Percentiles rank a stretch among this genome's conserved stretches.
phyloP scores from a whole-genome alignment of 2,113 vertebrate genomes.

The Synchiropus splendidus region DNA sequence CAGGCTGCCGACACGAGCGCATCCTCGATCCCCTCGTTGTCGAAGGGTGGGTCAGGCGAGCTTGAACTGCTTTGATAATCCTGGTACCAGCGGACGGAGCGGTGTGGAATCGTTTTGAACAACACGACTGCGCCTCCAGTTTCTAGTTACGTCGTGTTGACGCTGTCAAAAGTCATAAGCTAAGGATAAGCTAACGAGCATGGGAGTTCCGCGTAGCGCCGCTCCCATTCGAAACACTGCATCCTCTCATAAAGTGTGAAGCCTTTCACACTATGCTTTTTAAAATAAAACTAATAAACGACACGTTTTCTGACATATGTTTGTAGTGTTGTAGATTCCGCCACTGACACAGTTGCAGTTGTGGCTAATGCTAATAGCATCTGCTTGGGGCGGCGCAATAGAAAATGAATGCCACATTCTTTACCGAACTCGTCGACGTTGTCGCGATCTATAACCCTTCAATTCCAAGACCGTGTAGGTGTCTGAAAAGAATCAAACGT shows the following conservation, averaged over 20 bases:
- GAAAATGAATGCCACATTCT: too few relatives aligned
- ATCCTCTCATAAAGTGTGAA: not conserved
- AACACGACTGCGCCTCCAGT: slow-evolving; percentile 10
- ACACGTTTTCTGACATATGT: too few relatives aligned
- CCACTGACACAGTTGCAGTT: too few relatives aligned
- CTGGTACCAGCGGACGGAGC: slow-evolving; percentile 20
- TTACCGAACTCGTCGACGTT: too few relatives aligned
- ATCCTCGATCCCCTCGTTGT: slow-evolving; percentile 27
- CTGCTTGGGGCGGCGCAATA: too few relatives aligned
- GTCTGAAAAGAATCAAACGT: too few relatives aligned
- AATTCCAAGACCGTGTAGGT: too few relatives aligned
- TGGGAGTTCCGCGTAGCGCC: slow-evolving; percentile 4
- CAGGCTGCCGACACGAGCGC: slow-evolving; percentile 22
- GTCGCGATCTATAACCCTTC: too few relatives aligned
- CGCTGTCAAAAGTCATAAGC: slow-evolving; percentile 27
- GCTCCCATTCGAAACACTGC: slow-evolving; percentile 25
- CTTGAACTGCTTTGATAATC: slow-evolving; percentile 33
- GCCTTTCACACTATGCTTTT: too few relatives aligned
- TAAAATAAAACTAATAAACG: too few relatives aligned
- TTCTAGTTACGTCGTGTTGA: slow-evolving; percentile 19
- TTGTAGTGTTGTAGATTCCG: too few relatives aligned
- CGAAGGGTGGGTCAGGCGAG: slow-evolving; percentile 50
- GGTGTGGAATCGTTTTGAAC: slow-evolving; percentile 25
- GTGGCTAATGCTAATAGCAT: too few relatives aligned
- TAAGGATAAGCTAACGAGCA: slow-evolving; percentile 45